Evolutionary conservation across 2,888 invertebrate genomes (phyloP), one percentile per base, ranked within the genome.

Genomic region (Argyresthia albistria): DNA sequence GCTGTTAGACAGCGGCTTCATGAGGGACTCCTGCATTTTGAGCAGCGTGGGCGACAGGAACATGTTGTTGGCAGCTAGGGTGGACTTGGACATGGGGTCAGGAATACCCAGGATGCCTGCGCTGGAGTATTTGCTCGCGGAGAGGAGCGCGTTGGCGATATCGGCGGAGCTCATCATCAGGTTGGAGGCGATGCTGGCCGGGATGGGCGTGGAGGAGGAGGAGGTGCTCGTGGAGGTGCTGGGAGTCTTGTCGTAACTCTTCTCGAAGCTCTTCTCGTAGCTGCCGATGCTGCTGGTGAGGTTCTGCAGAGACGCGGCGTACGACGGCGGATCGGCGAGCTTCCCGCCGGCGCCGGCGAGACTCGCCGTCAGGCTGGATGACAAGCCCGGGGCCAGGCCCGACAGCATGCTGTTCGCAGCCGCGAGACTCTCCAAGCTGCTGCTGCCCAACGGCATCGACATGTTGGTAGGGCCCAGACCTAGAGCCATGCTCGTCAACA

Each of bases 41-140:
- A 93, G 88, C 55, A 93, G 73, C 39, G 92, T 92, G 14, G 93
- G 93, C 8, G 93, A 91, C 62, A 95, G 86, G 59, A 94, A 95
- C 89, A 95, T 92, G 67, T 94, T 95, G 63, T 93, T 93, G 0
- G 94, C 92, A 8, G 93, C 91, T 58, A 94, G 77, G 35, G 93
- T 93, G 10, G 93, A 91, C 66, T 93, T 93, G 0, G 93, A 91
- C 81, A 95, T 89, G 0, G 94, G 93, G 74, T 95, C 95, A 0
- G 93, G 92, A 60, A 93, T 90, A 6, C 91, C 91, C 39, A 92
- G 76, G 52, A 92, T 81, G 15, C 89, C 90, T 11, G 90, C 88
- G 59, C 88, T 89, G 1, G 91, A 90, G 66, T 90, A 91, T 71
- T 91, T 91, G 46, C 90, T 91, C 1, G 90, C 89, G 53, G 90